These are phyloP conservation scores for Apodemus sylvaticus DNA, from an alignment of 2,113 vertebrate species.

Conservation along the genomic window DNA sequence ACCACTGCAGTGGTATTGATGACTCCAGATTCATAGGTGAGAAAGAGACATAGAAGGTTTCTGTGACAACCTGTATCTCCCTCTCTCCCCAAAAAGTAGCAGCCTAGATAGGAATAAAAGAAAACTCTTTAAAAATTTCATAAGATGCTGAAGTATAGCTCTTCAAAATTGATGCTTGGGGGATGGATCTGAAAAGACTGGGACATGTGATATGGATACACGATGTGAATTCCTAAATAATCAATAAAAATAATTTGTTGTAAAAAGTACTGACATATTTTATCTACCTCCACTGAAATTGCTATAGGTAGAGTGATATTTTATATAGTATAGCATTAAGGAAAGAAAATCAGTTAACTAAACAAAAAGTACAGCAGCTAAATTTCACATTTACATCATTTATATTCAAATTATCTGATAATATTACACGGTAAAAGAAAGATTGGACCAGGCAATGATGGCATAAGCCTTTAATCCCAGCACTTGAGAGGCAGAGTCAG, in stretches of 20 bases:
- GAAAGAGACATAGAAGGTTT: too few relatives aligned
- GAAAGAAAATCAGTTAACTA: not conserved
- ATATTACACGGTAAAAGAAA: not conserved
- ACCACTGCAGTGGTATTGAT: too few relatives aligned
- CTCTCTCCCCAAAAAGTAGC: too few relatives aligned
- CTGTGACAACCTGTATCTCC: too few relatives aligned
- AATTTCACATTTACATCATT: not conserved
- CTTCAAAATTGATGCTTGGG: not conserved
- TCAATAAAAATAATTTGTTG: not conserved
- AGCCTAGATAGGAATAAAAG: not conserved
- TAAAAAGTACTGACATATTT: not conserved
- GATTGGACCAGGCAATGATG: too few relatives aligned
- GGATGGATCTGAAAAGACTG: not conserved
- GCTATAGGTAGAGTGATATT: not conserved
- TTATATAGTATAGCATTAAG: not conserved
- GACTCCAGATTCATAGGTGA: too few relatives aligned
- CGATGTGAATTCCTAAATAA: not conserved
- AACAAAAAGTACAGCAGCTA: not conserved
- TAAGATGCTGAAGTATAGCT: not conserved
- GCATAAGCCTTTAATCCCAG: too few relatives aligned
- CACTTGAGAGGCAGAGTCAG: too few relatives aligned
- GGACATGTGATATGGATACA: not conserved
- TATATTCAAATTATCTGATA: not conserved
- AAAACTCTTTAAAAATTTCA: not conserved
- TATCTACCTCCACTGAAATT: not conserved